These are phyloP conservation scores for Dicerorhinus sumatrensis DNA, from an alignment of 2,113 vertebrate genomes.

Conservation along the genomic window DNA sequence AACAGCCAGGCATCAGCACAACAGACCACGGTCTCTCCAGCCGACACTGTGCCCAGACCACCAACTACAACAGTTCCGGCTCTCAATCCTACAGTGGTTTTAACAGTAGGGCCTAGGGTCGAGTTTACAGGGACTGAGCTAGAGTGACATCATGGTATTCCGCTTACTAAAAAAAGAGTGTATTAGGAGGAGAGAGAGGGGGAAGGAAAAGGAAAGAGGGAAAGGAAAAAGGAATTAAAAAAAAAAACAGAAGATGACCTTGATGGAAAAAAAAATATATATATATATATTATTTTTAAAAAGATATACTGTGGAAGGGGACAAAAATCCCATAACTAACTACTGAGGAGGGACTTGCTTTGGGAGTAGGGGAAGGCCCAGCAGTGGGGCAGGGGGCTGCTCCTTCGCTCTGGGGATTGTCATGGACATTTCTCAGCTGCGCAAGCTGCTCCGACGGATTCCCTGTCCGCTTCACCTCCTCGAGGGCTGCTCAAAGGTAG, in stretches of 20 bases:
- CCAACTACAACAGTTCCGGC: constrained; percentile 87
- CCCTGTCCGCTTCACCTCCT: constrained; percentile 62
- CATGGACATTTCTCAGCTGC: constrained; percentile 76
- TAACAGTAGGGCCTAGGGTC: neutral
- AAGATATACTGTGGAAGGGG: constrained; percentile 85
- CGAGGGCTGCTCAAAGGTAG: constrained; percentile 75
- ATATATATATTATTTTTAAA: neutral
- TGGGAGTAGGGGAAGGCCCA: constrained; percentile 76
- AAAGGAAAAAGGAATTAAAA: neutral
- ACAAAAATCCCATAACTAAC: constrained; percentile 84
- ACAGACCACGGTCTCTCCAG: constrained; percentile 93
- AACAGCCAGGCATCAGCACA: constrained; percentile 94
- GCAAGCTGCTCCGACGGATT: constrained; percentile 74
- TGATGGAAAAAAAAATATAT: too few species aligned
- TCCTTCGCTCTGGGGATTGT: constrained; percentile 75
- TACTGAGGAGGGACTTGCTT: constrained; percentile 83
- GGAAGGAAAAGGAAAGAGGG: too few species aligned
- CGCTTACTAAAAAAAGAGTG: neutral
- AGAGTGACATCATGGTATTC: neutral
- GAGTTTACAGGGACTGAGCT: neutral
- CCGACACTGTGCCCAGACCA: constrained; percentile 91
- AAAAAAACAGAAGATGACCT: too few species aligned
- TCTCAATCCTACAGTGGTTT: constrained; percentile 58
- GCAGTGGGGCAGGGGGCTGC: constrained; percentile 70
- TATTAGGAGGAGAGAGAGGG: too few species aligned